phyloP scores from a whole-genome alignment of 2,888 invertebrate genomes.

The Drosophila bunnanda region DNA sequence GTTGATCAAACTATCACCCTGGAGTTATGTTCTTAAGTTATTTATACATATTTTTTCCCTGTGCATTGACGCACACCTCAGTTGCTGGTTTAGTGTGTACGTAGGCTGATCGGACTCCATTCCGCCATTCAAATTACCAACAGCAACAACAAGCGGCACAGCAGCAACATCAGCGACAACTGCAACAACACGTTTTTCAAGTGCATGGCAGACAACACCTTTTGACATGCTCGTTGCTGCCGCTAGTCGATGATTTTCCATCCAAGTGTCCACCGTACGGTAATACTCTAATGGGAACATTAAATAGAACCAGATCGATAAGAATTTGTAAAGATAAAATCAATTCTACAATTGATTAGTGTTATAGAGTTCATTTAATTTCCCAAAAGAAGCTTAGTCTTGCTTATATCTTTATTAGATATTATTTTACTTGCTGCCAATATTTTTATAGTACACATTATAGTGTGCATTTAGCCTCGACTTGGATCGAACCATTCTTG shows the following conservation, averaged over 20 bases:
- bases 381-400: fast-evolving
- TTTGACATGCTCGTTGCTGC: conserved; percentile 68
- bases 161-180: conserved; percentile 25
- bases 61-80: conserved; percentile 27
- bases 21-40: too few species aligned
- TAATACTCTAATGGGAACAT: conserved; percentile 18
- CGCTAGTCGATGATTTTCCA: conserved; percentile 4
- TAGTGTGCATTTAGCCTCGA: conserved; percentile 17
- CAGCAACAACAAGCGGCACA: conserved; percentile 35
- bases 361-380: neutral
- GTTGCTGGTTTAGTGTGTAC: conserved; percentile 7
- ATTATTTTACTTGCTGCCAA: neutral
- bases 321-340: too few species aligned
- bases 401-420: neutral
- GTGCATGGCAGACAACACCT: conserved; percentile 77
- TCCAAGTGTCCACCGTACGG: conserved; percentile 25
- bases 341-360: too few species aligned
- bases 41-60: neutral
- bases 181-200: conserved; percentile 71
- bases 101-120: conserved; percentile 66
- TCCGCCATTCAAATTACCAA: conserved; percentile 75
- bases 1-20: too few species aligned
- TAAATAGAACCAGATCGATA: neutral
- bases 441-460: too few species aligned
- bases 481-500: conserved; percentile 20